A percentile compares a stretch with the other conserved stretches of the same genome.
Evolutionary conservation across 2,888 invertebrate genomes (phyloP).

Genomic region (Lasius platythorax): DNA sequence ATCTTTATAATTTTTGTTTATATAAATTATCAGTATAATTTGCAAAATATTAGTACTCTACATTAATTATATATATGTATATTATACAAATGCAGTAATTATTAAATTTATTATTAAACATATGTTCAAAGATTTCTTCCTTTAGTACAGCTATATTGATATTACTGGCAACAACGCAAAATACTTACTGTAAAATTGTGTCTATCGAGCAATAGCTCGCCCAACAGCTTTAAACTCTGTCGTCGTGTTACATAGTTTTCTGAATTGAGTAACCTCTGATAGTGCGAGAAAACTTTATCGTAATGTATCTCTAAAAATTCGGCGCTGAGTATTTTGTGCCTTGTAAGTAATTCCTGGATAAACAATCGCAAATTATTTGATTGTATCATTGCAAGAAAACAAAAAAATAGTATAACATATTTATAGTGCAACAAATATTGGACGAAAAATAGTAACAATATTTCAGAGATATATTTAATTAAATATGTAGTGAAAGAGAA

Average conservation of each 20-base stretch:
- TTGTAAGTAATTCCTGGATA: conserved; percentile 94
- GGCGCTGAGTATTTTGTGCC: conserved; percentile 98
- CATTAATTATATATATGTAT: conserved; percentile 21
- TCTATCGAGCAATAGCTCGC: conserved; percentile 98
- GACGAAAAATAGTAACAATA: background rate
- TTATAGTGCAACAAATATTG: conserved; percentile 20
- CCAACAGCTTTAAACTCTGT: conserved; percentile 98
- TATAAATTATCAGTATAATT: conserved; percentile 12
- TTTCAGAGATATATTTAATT: background rate
- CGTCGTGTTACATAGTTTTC: conserved; percentile 99
- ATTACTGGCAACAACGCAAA: background rate
- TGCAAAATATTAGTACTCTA: background rate
- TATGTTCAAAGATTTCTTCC: background rate
- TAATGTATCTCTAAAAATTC: conserved; percentile 99
- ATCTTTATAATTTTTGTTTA: background rate
- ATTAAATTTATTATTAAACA: background rate
- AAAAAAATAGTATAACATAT: background rate
- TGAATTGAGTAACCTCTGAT: conserved; percentile 98
- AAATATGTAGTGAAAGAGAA: background rate
- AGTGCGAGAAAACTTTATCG: conserved; percentile 98
- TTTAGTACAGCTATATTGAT: background rate
- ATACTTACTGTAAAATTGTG: conserved; percentile 98
- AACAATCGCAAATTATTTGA: conserved; percentile 32
- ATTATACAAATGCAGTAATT: background rate
- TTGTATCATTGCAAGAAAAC: background rate